These are phyloP conservation scores for Australoheros facetus DNA, from an alignment of 2,797 vertebrate species.

Conservation along the genomic window DNA sequence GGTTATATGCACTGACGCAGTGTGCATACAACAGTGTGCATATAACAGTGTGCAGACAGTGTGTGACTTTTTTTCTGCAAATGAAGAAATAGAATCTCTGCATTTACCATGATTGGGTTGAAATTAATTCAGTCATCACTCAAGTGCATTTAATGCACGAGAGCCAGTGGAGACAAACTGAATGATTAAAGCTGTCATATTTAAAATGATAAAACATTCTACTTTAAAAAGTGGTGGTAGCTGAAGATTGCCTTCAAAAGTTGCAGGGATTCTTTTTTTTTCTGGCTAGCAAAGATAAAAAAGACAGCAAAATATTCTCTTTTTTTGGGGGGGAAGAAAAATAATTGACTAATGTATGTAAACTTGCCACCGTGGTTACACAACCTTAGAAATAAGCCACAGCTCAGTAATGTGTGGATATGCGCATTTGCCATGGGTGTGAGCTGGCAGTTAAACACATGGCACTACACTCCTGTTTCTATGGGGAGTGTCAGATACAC, in stretches of 20 bases:
- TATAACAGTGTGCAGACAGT: too few species aligned
- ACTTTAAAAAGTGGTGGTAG: neutral
- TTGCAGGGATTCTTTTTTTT: too few species aligned
- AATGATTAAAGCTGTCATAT: neutral
- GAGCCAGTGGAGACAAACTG: neutral
- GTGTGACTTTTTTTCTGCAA: rapidly evolving
- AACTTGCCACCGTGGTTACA: neutral
- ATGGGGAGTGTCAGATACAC: rapidly evolving
- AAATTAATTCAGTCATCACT: neutral
- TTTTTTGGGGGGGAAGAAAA: too few species aligned
- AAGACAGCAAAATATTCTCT: too few species aligned
- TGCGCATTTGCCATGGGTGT: neutral
- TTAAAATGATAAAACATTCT: neutral
- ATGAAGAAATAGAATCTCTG: neutral
- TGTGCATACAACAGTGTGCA: too few species aligned
- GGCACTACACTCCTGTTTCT: neutral
- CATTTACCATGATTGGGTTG: neutral
- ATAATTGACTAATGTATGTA: neutral
- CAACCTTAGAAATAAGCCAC: neutral
- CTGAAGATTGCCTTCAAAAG: neutral
- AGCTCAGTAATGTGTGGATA: too few species aligned
- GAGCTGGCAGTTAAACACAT: neutral
- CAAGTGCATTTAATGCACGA: neutral
- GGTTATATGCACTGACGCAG: neutral
- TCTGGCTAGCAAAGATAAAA: too few species aligned